Base-by-base conservation (phyloP, 2,797 vertebrate genomes). In the Myotis daubentonii region DNA sequence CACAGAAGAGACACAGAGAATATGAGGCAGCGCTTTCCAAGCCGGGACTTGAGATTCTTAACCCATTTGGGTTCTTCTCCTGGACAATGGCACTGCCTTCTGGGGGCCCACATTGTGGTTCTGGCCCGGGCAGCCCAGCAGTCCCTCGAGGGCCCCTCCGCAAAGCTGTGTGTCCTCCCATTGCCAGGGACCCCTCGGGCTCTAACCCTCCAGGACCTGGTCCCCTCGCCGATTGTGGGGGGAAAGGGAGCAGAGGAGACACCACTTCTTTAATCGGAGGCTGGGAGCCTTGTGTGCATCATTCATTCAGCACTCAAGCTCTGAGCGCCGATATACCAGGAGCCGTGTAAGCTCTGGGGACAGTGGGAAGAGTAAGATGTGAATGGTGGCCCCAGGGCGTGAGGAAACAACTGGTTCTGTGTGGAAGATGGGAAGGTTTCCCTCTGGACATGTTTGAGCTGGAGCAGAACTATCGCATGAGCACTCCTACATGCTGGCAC, bases 271-370 rank as follows among this genome's bases (percentile, higher is more conserved):
- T 57, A 33, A 85, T 1, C 1, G 15, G 23, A 5, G 38, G 12
- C 0, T 16, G 7, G n/a, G 38, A 53, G 2, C 8, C 13, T 25
- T 1, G 2, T 4, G 25, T 8, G 30, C 8, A 5, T 16, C 38
- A 4, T 25, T 70, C 65, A 22, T 8, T 38, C 47, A 2, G 3
- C 25, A 36, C 55, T n/a, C 20, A 12, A 28, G 62, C 4, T 0
- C 13, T 9, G 8, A 33, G 44, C 30, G 16, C 16, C 44, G 3
- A 0, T 12, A 6, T 89, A 10, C 71, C 71, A 62, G 87, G n/a
- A 8, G 4, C 74, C 19, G 11, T 1, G 71, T 53, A 6, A 60
- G 53, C 62, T 74, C 87, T 17, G 16, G 36, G 17, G 13, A 10
- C 11, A 23, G 25, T 30, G 79, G 30, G 8, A 25, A 22, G 23